Evolutionary conservation across 2,888 invertebrate species (phyloP).

Genomic region (Pyrrhia umbra): DNA sequence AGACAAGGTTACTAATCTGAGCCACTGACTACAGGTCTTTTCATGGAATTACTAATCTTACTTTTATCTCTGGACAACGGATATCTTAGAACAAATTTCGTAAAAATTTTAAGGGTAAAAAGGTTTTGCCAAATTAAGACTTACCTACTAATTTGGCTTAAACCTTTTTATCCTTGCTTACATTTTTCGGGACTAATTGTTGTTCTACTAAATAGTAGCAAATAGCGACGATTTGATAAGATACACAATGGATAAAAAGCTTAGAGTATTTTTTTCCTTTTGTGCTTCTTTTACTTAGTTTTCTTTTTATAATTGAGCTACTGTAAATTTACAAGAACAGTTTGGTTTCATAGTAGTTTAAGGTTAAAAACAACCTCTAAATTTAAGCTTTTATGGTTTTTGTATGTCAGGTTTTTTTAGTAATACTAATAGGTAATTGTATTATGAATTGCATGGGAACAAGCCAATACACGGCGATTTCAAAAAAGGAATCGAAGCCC

Average conservation of each 20-base stretch:
- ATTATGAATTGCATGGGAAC: too few relatives aligned
- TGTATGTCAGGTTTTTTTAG: neutral
- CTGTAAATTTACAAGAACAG: constrained; percentile 7
- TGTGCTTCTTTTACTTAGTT: neutral
- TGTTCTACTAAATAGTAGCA: constrained; percentile 15
- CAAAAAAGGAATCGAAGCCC: neutral
- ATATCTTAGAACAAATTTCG: constrained; percentile 20
- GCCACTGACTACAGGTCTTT: neutral
- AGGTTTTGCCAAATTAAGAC: constrained; percentile 31
- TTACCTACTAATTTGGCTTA: too few relatives aligned
- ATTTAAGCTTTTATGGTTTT: neutral
- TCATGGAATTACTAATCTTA: constrained; percentile 37
- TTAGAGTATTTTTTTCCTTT: neutral
- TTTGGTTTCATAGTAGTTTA: too few relatives aligned
- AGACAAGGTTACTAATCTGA: too few relatives aligned
- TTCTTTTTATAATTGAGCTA: neutral
- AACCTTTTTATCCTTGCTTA: too few relatives aligned
- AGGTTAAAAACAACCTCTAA: too few relatives aligned
- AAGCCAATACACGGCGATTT: neutral
- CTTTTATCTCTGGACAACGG: constrained; percentile 19
- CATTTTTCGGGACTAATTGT: constrained; percentile 31
- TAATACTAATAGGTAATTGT: too few relatives aligned
- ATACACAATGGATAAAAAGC: neutral
- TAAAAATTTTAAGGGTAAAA: constrained; percentile 8
- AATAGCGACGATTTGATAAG: constrained; percentile 7